Evolutionary conservation across 2,888 invertebrate species (phyloP), one percentile per base, ranked within the genome.

Genomic region (Crepidodera aurea): DNA sequence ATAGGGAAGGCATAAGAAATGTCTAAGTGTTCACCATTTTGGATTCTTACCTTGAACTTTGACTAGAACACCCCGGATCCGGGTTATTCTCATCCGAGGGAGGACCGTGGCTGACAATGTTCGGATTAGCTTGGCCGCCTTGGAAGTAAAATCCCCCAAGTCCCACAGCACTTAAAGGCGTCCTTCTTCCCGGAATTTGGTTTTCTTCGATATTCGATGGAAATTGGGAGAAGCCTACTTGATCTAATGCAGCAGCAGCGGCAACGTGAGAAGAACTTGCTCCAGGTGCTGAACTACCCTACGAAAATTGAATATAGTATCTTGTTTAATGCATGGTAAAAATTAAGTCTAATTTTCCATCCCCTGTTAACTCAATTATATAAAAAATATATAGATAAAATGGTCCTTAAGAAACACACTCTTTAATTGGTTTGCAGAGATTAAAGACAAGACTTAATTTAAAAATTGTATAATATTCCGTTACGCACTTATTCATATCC

Each of bases 61-160:
- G 73, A 16, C 60, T 56, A 6, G 77, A 71, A 63, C 85, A 86
- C 32, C 84, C 85, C 10, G 87, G 86, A 77, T 90, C 89, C 0
- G 90, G 90, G 77, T 90, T 89, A 78, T 93, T 93, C 79, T 93
- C 93, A 76, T 93, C 93, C 3, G 90, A 89, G 19, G 82, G 82
- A 34, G 81, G 81, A 50, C 79, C 80, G 55, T 78, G 78, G n/a
- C 69, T 60, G 42, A 73, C 75, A 12, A 57, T 57, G 1, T 81
- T 80, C 6, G 80, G 77, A 54, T 82, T 81, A 62, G 81, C 82
- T 44, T 81, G 78, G 78, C 85, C 83, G 53, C 85, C 85, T 77
- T 91, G 92, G 79, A 92, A 92, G 82, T 93, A 93, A 81, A 93
- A 93, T n/a, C 93, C 93, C 18, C 93, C 92, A 22, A 94, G 83